A percentile compares a stretch with the other conserved stretches of the same genome.
Conservation (phyloP, 1,140 invertebrate species). For the Palaemon carinicauda region DNA sequence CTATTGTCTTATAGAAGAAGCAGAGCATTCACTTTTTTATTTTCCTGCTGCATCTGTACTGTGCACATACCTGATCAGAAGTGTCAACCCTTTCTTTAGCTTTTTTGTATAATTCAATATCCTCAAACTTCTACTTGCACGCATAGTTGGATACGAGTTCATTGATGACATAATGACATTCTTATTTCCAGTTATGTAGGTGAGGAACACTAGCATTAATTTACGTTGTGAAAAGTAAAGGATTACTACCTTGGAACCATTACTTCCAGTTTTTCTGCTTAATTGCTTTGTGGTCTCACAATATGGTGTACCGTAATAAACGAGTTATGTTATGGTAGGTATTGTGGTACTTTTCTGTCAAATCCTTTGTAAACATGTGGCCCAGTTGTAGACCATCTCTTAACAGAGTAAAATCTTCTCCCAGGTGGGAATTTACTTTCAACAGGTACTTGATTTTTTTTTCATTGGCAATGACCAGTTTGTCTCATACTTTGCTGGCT, state of each 20-base stretch:
- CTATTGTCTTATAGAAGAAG: not conserved
- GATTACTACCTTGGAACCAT: constrained; percentile 62
- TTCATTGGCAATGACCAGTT: constrained; percentile 59
- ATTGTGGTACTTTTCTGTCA: constrained; percentile 32
- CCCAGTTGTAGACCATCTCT: constrained; percentile 8
- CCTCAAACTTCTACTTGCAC: constrained; percentile 62
- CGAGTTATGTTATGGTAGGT: constrained; percentile 56
- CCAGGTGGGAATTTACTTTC: constrained; percentile 46
- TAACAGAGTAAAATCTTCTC: constrained; percentile 1
- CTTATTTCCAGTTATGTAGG: constrained; percentile 62
- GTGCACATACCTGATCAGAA: not conserved
- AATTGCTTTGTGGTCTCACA: constrained; percentile 62
- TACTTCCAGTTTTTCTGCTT: constrained; percentile 63
- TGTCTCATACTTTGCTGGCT: constrained; percentile 62
- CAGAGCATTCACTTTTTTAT: not conserved
- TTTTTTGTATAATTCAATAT: constrained; percentile 64
- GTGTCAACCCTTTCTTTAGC: constrained; percentile 61
- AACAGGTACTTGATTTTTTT: constrained; percentile 33
- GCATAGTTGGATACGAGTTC: constrained; percentile 58
- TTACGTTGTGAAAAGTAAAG: constrained; percentile 57
- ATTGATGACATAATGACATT: constrained; percentile 64
- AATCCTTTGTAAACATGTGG: constrained; percentile 31
- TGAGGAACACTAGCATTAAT: constrained; percentile 63
- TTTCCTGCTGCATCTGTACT: constrained; percentile 15
- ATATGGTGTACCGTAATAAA: constrained; percentile 52